These are phyloP conservation scores for Aporophyla nigra DNA, from an alignment of 2,888 invertebrate species.

Conservation along the genomic window DNA sequence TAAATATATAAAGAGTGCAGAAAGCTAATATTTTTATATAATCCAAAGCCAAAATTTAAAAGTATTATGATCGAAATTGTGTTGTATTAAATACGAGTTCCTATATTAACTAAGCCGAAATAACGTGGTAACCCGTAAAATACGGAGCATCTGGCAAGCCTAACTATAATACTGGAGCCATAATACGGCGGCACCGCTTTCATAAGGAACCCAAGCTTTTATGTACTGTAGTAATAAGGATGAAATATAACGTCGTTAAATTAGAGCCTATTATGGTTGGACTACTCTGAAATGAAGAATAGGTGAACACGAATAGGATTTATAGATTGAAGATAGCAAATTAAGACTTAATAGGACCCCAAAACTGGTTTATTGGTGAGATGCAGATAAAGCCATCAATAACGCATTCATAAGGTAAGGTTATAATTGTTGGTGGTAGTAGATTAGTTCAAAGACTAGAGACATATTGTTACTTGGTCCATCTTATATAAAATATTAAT, in stretches of 20 bases:
- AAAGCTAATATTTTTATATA: too few relatives aligned
- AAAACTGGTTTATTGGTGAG: not conserved
- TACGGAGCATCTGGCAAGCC: too few relatives aligned
- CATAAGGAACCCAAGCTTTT: not conserved
- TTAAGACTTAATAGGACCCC: not conserved
- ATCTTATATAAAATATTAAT: not conserved
- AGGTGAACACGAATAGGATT: not conserved
- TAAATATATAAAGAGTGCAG: too few relatives aligned
- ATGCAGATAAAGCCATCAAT: not conserved
- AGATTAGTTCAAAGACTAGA: slow-evolving; percentile 7
- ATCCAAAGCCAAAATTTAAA: too few relatives aligned
- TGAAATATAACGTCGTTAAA: not conserved
- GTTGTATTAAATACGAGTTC: too few relatives aligned
- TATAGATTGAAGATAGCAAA: not conserved
- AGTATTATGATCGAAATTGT: too few relatives aligned
- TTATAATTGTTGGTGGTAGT: slow-evolving; percentile 35
- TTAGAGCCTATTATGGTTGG: not conserved
- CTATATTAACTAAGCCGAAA: too few relatives aligned
- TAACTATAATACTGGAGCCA: not conserved
- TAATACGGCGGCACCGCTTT: not conserved
- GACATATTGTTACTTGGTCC: not conserved
- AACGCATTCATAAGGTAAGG: slow-evolving; percentile 38
- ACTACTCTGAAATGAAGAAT: not conserved
- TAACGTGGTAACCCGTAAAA: too few relatives aligned
- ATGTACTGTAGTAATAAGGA: not conserved